These are phyloP conservation scores for Pipistrellus nathusii DNA, from an alignment of 2,797 vertebrate species.

Conservation along the genomic window DNA sequence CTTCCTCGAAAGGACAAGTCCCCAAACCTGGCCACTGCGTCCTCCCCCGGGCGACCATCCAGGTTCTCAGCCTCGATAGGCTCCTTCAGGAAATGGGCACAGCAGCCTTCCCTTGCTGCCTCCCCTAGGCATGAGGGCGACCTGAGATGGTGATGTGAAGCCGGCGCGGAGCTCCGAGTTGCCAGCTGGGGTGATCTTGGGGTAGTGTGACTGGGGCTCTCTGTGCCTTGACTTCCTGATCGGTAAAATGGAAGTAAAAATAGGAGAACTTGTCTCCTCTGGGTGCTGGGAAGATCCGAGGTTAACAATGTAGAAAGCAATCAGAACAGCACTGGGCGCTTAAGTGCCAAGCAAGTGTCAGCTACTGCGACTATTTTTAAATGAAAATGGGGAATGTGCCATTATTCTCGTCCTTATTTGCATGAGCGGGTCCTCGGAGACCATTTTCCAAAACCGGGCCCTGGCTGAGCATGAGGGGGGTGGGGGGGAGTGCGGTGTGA, in stretches of 20 bases:
- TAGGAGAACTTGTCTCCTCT: background rate
- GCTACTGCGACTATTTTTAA: slow-evolving; percentile 78
- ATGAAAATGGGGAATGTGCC: slow-evolving; percentile 66
- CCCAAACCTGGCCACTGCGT: background rate
- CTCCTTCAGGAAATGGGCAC: background rate
- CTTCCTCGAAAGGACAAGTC: background rate
- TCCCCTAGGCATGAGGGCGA: background rate
- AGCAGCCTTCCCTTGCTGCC: background rate
- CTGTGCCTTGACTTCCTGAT: slow-evolving; percentile 48
- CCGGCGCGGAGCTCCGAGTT: too few relatives aligned
- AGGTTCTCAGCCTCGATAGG: background rate
- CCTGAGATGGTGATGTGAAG: background rate
- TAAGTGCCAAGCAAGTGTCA: slow-evolving; percentile 53
- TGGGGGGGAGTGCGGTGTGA: background rate
- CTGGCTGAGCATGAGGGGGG: background rate
- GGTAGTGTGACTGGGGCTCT: background rate
- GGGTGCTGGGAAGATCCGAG: slow-evolving; percentile 14
- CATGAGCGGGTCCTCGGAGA: background rate
- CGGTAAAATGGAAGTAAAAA: slow-evolving; percentile 34
- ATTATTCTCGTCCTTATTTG: slow-evolving; percentile 72
- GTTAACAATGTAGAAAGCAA: slow-evolving; percentile 27
- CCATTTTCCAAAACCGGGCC: background rate
- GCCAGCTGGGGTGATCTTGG: background rate
- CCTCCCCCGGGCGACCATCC: background rate
- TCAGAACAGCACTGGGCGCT: background rate